Percentiles rank a stretch among this genome's conserved stretches.
phyloP scores from a whole-genome alignment of 2,113 vertebrate species.

The Nycticebus coucang region DNA sequence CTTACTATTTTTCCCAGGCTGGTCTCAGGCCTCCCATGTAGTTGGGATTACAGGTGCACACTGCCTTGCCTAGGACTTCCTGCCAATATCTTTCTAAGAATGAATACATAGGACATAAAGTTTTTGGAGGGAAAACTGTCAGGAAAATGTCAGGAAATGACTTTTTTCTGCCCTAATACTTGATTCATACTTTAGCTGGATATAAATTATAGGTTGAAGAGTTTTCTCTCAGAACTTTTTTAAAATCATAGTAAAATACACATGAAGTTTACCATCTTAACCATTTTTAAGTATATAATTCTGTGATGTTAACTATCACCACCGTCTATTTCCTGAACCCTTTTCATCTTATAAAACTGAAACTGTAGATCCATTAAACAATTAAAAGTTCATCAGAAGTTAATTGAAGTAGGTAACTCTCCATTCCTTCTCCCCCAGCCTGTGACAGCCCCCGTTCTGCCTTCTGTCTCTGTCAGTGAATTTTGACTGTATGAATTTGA shows the following conservation, averaged over 20 bases:
- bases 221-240: background rate
- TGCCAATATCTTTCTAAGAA: background rate
- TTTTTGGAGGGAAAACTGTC: background rate
- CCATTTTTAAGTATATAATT: background rate
- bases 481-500: background rate
- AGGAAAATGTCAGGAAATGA: background rate
- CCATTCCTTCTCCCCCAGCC: too few relatives aligned
- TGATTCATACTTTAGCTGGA: background rate
- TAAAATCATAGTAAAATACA: background rate
- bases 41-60: background rate
- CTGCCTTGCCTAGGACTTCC: background rate
- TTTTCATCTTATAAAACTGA: background rate
- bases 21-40: background rate
- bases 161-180: background rate
- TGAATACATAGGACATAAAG: background rate
- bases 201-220: background rate
- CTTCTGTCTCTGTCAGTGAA: background rate
- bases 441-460: background rate
- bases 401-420: background rate
- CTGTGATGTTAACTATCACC: background rate
- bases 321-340: background rate
- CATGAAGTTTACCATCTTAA: background rate
- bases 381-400: background rate
- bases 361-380: background rate
- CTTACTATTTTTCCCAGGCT: background rate